These are phyloP conservation scores for Lasioglossum pauxillum DNA, from an alignment of 2,888 invertebrate genomes.

Conservation along the genomic window DNA sequence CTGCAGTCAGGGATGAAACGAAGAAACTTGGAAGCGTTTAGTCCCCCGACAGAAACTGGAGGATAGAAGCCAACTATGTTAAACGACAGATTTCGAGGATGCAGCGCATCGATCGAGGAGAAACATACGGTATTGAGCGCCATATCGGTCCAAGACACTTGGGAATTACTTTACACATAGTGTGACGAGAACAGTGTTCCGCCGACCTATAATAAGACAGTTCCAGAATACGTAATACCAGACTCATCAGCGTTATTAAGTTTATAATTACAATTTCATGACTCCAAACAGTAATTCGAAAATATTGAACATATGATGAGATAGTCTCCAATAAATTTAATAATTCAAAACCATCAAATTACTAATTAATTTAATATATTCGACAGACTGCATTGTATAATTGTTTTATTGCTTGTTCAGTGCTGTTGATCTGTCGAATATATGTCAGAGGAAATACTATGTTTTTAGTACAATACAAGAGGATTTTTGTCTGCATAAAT, in stretches of 20 bases:
- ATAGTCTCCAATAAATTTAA: background rate
- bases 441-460: no score
- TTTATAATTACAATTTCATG: background rate
- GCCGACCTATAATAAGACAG: slow-evolving; percentile 12
- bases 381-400: background rate
- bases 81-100: slow-evolving; percentile 27
- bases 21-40: slow-evolving; percentile 21
- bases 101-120: slow-evolving; percentile 24
- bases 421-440: background rate
- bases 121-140: slow-evolving; percentile 34
- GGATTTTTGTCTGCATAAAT: background rate
- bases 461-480: no score
- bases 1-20: slow-evolving; percentile 36
- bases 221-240: background rate
- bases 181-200: slow-evolving; percentile 49
- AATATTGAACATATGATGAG: background rate
- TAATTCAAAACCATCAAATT: background rate
- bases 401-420: background rate
- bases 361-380: background rate
- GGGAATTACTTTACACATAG: slow-evolving; percentile 51
- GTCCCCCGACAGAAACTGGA: slow-evolving; percentile 8
- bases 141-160: slow-evolving; percentile 38
- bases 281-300: background rate
- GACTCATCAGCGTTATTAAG: background rate
- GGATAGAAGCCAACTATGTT: slow-evolving; percentile 12